Percentiles rank a stretch among this genome's conserved stretches.
These are phyloP conservation scores for Macaria liturata DNA, from an alignment of 2,888 invertebrate species.

Conservation along the genomic window DNA sequence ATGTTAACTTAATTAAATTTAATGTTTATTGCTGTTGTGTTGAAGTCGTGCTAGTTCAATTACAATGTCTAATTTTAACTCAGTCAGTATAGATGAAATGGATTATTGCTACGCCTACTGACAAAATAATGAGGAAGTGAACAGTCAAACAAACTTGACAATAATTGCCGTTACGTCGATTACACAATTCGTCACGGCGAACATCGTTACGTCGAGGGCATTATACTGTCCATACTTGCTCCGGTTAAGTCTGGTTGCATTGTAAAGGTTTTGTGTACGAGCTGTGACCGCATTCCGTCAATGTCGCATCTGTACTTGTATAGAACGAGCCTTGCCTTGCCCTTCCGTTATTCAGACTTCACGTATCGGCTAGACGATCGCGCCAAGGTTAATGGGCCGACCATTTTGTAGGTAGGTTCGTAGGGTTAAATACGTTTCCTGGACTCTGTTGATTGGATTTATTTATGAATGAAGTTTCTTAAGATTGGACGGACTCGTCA, in stretches of 20 bases:
- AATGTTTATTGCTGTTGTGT: neutral
- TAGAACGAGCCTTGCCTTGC: conserved; percentile 40
- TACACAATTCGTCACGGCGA: conserved; percentile 28
- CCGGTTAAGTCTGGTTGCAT: conserved; percentile 34
- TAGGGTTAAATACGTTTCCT: conserved; percentile 10
- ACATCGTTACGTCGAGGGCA: conserved; percentile 30
- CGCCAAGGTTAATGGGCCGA: conserved; percentile 38
- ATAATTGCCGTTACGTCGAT: conserved; percentile 7
- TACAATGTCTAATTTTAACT: too few species aligned
- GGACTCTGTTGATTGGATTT: neutral
- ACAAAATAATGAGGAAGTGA: neutral
- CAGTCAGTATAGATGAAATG: too few species aligned
- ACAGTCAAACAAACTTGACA: neutral
- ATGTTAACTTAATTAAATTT: conserved; percentile 7
- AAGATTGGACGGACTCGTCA: too few species aligned
- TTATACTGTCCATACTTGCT: conserved; percentile 18
- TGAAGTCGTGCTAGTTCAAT: too few species aligned
- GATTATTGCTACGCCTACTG: too few species aligned
- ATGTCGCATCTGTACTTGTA: conserved; percentile 39
- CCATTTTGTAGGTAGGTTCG: conserved; percentile 27
- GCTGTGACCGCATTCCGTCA: conserved; percentile 50
- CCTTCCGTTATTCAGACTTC: conserved; percentile 47
- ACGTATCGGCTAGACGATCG: conserved; percentile 39
- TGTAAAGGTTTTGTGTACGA: conserved; percentile 47
- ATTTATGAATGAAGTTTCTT: too few species aligned